A percentile compares a stretch with the other conserved stretches of the same genome.
Conservation (phyloP, 2,113 vertebrate genomes). For the Lagopus muta region DNA sequence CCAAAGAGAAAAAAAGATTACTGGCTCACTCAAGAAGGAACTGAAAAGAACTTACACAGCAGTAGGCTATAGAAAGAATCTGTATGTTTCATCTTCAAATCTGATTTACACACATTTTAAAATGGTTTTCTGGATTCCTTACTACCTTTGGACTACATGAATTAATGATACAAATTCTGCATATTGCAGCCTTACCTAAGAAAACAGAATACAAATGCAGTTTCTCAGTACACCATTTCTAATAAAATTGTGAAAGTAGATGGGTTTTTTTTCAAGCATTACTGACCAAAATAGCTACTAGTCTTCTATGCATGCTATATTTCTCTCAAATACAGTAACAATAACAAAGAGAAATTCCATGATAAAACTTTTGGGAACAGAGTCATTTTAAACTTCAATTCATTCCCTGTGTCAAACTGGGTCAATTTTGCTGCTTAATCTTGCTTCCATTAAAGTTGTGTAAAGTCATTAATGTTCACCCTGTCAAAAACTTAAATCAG, state of each 20-base stretch:
- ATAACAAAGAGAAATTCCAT: background rate
- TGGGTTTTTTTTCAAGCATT: background rate
- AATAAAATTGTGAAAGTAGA: background rate
- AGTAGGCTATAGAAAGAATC: background rate
- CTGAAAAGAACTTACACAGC: background rate
- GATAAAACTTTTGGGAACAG: background rate
- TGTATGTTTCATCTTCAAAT: background rate
- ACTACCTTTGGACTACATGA: background rate
- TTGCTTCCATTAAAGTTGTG: no score
- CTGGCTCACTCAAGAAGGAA: background rate
- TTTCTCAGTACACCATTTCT: fast-evolving
- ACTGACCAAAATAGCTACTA: background rate
- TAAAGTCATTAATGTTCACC: background rate
- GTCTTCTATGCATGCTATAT: background rate
- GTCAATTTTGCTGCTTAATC: no score
- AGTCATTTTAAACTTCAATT: background rate
- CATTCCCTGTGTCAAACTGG: background rate
- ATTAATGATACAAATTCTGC: background rate
- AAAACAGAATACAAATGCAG: background rate
- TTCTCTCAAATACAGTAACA: background rate
- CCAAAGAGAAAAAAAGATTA: background rate
- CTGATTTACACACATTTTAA: background rate
- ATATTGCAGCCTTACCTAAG: background rate
- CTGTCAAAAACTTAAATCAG: background rate
- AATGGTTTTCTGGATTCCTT: background rate